Evolutionary conservation across 1,140 invertebrate genomes (phyloP).

Genomic region (Drosophila pallidifrons): DNA sequence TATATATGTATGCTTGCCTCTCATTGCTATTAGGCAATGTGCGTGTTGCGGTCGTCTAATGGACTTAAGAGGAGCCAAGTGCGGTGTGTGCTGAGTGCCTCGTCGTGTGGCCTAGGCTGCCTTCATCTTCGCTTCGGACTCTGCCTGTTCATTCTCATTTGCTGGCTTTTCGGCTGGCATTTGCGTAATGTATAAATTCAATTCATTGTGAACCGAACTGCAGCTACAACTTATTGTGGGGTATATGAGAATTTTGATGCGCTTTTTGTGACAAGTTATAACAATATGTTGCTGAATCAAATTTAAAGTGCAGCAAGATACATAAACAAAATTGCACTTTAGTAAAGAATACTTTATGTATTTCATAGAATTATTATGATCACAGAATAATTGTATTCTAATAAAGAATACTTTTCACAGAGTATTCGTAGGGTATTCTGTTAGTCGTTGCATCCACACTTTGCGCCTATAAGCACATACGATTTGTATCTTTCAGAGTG

Average conservation of each 20-base stretch:
- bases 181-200: slow-evolving; percentile 78
- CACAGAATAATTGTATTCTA: neutral
- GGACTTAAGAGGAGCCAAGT: slow-evolving; percentile 23
- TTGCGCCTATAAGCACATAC: slow-evolving; percentile 23
- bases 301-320: too few relatives aligned
- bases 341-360: too few relatives aligned
- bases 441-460: neutral
- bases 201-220: slow-evolving; percentile 43
- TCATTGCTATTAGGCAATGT: slow-evolving; percentile 34
- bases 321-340: too few relatives aligned
- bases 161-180: slow-evolving; percentile 41
- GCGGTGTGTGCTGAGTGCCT: neutral
- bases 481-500: slow-evolving; percentile 58
- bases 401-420: neutral
- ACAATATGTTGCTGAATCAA: neutral
- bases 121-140: neutral
- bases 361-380: too few relatives aligned
- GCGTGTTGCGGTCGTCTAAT: slow-evolving; percentile 49
- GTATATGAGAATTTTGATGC: neutral
- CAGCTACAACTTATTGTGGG: neutral
- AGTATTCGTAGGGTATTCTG: slow-evolving; percentile 12
- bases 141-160: slow-evolving; percentile 50
- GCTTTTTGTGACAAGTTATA: neutral
- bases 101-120: neutral
- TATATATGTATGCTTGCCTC: too few relatives aligned